Base-by-base conservation (phyloP, 2,888 invertebrate genomes). In the Thecocarcelia acutangulata region DNA sequence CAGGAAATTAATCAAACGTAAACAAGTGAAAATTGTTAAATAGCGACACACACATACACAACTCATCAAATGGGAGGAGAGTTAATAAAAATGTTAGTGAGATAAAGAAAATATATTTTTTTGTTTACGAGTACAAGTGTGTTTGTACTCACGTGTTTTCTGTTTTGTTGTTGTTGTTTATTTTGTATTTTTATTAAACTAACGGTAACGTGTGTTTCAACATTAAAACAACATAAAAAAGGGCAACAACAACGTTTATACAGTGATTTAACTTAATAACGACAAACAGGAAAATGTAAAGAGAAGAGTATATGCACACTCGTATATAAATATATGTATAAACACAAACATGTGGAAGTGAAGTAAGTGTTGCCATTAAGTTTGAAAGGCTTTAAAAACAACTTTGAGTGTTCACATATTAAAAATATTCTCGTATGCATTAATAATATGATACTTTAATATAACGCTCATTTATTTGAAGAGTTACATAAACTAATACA, bases 171-270 rank as follows among this genome's bases (percentile, higher is more conserved):
- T 50, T 24, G 24, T 24, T 52, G 2, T 24, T 24, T 24, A 3
- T 24, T 24, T 24, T 24, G 5, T 24, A 3, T 24, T 2, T 33
- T 33, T 8, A 33, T 33, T 33, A 33, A 37, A 42, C 21, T 66
- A 78, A 78, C 70, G 69, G 81, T 77, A 63, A 73, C 24, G 42
- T 66, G 68, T 63, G 69, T 74, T 58, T 3, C n/a, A 58, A 11
- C 13, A 3, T 24, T 54, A 69, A 50, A 46, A 13, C 15, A 28
- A n/a, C 13, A 66, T 40, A 17, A 56, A 73, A 74, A 69, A 54
- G 33, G 58, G 33, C 48, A 69, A 58, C 46, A 52, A 48, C 24
- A 40, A 42, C 11, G 13, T 19, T 24, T 3, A 24, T 5, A 24
- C 24, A 24, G 24, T 24, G 24, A 24, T 24, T 24, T 24, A 24